Percentiles rank a stretch among this genome's conserved stretches.
Evolutionary conservation across 2,797 vertebrate genomes (phyloP).

Genomic region (Ambastaia sidthimunki): DNA sequence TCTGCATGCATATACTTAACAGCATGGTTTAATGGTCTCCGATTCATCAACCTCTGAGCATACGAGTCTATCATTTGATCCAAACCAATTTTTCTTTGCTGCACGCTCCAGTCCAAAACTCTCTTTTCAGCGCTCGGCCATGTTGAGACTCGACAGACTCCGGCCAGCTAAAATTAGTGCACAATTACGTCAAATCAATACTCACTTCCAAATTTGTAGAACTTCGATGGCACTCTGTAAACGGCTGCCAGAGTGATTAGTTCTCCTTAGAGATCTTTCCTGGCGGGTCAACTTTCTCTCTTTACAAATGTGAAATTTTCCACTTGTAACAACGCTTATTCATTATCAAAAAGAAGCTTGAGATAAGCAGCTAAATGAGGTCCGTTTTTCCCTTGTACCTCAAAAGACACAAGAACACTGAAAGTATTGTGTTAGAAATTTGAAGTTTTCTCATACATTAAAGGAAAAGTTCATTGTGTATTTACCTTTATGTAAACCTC

Average conservation of each 20-base stretch:
- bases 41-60: slow-evolving; percentile 19
- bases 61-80: background rate
- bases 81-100: slow-evolving; percentile 20
- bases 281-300: slow-evolving; percentile 27
- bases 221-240: slow-evolving; percentile 25
- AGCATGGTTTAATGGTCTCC: slow-evolving; percentile 15
- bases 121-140: slow-evolving; percentile 20
- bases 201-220: slow-evolving; percentile 44
- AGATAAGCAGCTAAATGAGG: slow-evolving; percentile 30
- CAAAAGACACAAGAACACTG: background rate
- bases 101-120: slow-evolving; percentile 4
- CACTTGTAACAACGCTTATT: slow-evolving; percentile 23
- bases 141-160: slow-evolving; percentile 25
- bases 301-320: slow-evolving; percentile 37
- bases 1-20: slow-evolving; percentile 3
- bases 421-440: background rate
- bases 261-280: slow-evolving; percentile 32
- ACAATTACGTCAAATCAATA: slow-evolving; percentile 44
- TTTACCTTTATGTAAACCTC: background rate
- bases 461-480: background rate
- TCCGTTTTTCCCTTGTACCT: background rate
- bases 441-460: background rate
- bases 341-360: slow-evolving; percentile 25
- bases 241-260: slow-evolving; percentile 36
- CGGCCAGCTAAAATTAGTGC: slow-evolving; percentile 43